phyloP scores from a whole-genome alignment of 2,797 vertebrate species.

The Urocyon cinereoargenteus region DNA sequence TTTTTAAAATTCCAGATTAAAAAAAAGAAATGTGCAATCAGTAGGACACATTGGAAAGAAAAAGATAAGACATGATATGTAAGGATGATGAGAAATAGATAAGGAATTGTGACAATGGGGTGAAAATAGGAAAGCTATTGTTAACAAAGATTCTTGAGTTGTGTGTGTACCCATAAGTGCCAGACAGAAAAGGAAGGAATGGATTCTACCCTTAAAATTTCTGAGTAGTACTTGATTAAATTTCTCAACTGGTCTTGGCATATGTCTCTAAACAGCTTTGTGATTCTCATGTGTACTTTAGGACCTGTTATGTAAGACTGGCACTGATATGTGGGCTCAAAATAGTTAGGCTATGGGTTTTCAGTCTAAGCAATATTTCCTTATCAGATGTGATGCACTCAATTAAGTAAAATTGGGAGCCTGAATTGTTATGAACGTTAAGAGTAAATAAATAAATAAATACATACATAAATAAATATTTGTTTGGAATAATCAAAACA shows the following conservation, averaged over 20 bases:
- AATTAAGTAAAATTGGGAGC: not conserved
- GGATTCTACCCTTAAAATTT: not conserved
- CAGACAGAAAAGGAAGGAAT: not conserved
- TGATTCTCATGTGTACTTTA: not conserved
- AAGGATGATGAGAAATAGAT: not conserved
- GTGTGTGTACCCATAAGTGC: not conserved
- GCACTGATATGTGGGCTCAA: not conserved
- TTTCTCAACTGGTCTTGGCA: not conserved
- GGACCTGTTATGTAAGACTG: not conserved
- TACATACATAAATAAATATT: not conserved
- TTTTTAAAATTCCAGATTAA: not conserved
- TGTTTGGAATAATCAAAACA: slow-evolving; percentile 22
- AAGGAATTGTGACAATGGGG: not conserved
- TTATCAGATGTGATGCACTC: not conserved
- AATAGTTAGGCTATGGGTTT: not conserved
- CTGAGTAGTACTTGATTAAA: not conserved
- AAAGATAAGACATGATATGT: not conserved
- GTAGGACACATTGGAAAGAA: not conserved
- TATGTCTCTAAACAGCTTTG: not conserved
- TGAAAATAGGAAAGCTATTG: not conserved
- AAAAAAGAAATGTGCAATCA: not conserved
- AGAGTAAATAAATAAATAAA: not conserved
- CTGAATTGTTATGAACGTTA: not conserved
- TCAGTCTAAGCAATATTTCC: not conserved
- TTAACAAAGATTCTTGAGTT: not conserved